phyloP scores from a whole-genome alignment of 2,113 vertebrate species.

The Ranitomeya imitator region DNA sequence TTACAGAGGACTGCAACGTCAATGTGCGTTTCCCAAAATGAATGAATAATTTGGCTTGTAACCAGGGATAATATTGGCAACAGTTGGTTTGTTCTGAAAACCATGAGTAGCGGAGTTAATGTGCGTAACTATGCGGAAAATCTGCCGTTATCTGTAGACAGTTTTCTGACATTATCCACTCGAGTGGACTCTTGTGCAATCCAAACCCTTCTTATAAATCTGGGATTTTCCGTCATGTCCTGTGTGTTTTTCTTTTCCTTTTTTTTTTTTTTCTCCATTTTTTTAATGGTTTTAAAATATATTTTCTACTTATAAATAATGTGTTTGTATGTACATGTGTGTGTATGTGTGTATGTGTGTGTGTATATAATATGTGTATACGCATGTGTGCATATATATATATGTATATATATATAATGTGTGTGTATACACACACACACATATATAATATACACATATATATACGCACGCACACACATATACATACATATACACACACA shows the following conservation, averaged over 20 bases:
- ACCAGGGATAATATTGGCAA: constrained; percentile 20
- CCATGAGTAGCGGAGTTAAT: constrained; percentile 17
- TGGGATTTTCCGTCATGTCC: neutral
- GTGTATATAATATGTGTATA: no score
- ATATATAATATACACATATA: no score
- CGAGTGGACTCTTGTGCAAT: neutral
- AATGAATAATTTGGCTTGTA: constrained; percentile 27
- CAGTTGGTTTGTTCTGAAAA: constrained; percentile 6
- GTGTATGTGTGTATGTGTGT: no score
- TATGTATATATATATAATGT: no score
- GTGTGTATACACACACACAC: no score
- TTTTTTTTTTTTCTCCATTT: neutral
- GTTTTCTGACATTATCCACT: constrained; percentile 18
- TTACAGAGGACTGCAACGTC: neutral
- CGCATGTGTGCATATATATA: no score
- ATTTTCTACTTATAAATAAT: no score
- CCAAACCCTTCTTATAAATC: neutral
- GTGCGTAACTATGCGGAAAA: constrained; percentile 14
- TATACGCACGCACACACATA: no score
- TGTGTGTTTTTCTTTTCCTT: neutral
- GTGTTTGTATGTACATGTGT: no score
- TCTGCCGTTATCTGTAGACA: constrained; percentile 8
- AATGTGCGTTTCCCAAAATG: constrained; percentile 8
- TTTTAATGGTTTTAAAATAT: neutral
- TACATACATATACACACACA: no score